Evolutionary conservation across 2,888 invertebrate species (phyloP), one percentile per base, ranked within the genome.

Genomic region (Standfussiana lucernea): DNA sequence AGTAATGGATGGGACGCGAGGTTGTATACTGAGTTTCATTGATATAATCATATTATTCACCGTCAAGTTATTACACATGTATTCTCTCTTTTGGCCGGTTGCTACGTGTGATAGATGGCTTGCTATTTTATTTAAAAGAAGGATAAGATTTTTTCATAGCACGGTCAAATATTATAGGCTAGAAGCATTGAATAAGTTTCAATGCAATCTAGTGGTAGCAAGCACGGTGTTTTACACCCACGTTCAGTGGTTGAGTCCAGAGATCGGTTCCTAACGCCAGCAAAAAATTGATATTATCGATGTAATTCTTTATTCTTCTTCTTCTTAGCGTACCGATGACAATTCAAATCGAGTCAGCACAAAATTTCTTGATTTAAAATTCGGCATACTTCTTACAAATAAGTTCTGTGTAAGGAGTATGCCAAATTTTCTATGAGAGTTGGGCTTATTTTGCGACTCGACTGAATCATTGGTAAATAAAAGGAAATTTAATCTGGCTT

Each of bases 1-100:
- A 91, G 90, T 91, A 88, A 91, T 87, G 65, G 82, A 72, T 72
- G 82, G 81, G 82, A 80, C 77, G 78, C 76, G 84, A 83, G 73
- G 56, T 80, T 75, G 80, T 75, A 69, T 77, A 85, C 77, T 71
- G 66, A 71, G 62, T 79, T 81, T 68, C 69, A 84, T 88, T 84
- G 85, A 88, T 86, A 88, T 86, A 80, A 82, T 84, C 83, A 88
- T 85, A 88, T 87, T 80, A 84, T 84, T 86, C 24, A 79, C 45
- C 62, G 66, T 73, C 68, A 70, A 75, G 71, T 84, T 80, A 77
- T 75, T 50, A 71, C n/a, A 50, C n/a, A 50, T 32, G 6, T 56
- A 64, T 76, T 21, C 32, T 35, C n/a, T 18, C 15, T 72, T 65
- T 56, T 56, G 35, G 7, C 11, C 7, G 18, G 3, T 32, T 45